These are phyloP conservation scores for Phataginus tricuspis DNA, from an alignment of 2,797 vertebrate genomes.

Conservation along the genomic window DNA sequence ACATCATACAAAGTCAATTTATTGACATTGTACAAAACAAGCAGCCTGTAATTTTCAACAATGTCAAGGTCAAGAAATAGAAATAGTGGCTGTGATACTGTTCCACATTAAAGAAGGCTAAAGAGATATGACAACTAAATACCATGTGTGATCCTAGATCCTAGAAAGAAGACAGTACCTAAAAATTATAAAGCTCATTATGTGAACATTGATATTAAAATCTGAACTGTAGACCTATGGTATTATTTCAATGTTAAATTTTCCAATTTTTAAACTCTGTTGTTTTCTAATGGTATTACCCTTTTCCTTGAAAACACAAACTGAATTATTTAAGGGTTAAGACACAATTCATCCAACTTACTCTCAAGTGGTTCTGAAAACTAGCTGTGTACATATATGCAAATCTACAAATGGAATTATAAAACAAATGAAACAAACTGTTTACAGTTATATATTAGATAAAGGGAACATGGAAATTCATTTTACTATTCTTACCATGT, in stretches of 20 bases:
- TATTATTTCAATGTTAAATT: not conserved
- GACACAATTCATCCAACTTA: not conserved
- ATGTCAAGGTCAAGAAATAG: not conserved
- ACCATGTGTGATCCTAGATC: not conserved
- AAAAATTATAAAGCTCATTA: not conserved
- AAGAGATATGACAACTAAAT: not conserved
- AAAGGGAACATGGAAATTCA: not conserved
- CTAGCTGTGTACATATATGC: not conserved
- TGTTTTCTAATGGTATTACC: not conserved
- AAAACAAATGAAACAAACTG: not conserved
- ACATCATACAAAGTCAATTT: not conserved
- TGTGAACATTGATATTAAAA: not conserved
- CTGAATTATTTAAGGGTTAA: not conserved
- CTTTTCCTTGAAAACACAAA: not conserved
- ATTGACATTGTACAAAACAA: not conserved
- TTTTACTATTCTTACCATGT: not conserved
- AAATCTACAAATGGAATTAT: not conserved
- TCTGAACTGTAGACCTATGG: not conserved
- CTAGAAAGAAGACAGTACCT: not conserved
- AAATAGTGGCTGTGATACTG: not conserved
- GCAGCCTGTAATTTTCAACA: not conserved
- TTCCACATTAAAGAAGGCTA: not conserved
- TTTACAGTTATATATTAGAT: not conserved
- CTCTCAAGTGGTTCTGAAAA: not conserved
- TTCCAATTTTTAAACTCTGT: not conserved